A percentile compares a stretch with the other conserved stretches of the same genome.
Conservation (phyloP, 2,888 invertebrate genomes). For the Troglohyphantes excavatus region DNA sequence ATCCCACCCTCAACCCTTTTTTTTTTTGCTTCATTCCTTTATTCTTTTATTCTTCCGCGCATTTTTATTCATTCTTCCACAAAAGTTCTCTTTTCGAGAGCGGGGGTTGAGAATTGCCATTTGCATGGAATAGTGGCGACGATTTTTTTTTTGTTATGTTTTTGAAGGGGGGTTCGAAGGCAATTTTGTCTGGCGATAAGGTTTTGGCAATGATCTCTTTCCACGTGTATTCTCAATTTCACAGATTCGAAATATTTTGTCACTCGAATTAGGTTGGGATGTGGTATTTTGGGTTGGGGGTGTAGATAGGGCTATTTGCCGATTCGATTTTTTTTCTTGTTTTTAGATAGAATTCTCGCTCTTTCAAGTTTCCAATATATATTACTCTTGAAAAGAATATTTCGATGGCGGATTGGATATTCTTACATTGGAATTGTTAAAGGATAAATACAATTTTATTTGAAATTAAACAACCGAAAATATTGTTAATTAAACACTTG, state of each 20-base stretch:
- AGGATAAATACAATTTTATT: too few relatives aligned
- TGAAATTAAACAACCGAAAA: too few relatives aligned
- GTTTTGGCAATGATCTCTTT: slow-evolving; percentile 38
- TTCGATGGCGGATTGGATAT: not conserved
- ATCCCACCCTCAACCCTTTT: not conserved
- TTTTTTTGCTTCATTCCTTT: slow-evolving; percentile 17
- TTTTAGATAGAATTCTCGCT: not conserved
- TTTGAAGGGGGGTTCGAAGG: slow-evolving; percentile 12
- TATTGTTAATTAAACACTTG: too few relatives aligned
- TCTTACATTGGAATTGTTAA: not conserved
- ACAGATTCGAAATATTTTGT: slow-evolving; percentile 55
- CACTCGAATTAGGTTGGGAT: slow-evolving; percentile 27
- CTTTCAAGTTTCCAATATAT: not conserved
- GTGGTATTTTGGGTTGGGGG: not conserved
- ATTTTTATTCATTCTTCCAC: slow-evolving; percentile 36
- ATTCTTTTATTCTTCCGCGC: slow-evolving; percentile 18
- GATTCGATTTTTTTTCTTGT: not conserved
- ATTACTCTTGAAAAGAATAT: not conserved
- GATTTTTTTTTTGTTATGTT: not conserved
- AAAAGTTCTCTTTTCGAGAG: slow-evolving; percentile 42
- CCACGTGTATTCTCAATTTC: slow-evolving; percentile 44
- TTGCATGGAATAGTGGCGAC: slow-evolving; percentile 58
- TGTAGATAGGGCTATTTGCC: not conserved
- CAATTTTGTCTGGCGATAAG: slow-evolving; percentile 45
- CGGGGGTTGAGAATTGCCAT: slow-evolving; percentile 28